A percentile compares a stretch with the other conserved stretches of the same genome.
Evolutionary conservation across 2,888 invertebrate genomes (phyloP).

Genomic region (Tanaodytes sp.): DNA sequence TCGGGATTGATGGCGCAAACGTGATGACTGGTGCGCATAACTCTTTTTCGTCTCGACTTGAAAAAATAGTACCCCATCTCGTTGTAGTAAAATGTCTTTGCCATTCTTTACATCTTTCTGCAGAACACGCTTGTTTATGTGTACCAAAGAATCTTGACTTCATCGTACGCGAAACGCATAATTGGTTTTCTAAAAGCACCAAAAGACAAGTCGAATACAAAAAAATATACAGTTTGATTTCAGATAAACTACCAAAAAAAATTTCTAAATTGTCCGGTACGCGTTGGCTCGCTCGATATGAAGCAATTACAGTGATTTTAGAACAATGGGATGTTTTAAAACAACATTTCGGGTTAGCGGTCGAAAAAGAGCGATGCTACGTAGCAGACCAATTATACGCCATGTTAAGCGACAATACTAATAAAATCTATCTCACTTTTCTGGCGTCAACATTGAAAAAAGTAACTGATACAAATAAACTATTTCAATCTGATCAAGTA

Average conservation of each 20-base stretch:
- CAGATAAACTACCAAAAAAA: constrained; percentile 8
- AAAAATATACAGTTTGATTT: constrained; percentile 1
- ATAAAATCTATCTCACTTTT: constrained; percentile 43
- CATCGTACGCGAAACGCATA: constrained; percentile 7
- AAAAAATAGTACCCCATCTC: no score
- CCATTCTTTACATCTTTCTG: no score
- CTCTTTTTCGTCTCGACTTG: no score
- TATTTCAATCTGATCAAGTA: constrained; percentile 46
- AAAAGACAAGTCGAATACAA: constrained; percentile 1
- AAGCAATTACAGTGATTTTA: constrained; percentile 22
- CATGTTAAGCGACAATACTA: constrained; percentile 38
- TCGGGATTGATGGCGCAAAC: constrained; percentile 31
- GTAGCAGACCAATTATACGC: constrained; percentile 38
- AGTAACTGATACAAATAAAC: constrained; percentile 34
- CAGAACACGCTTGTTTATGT: no score
- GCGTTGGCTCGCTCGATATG: constrained; percentile 20
- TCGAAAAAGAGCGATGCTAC: constrained; percentile 45
- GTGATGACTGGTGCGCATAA: constrained; percentile 18
- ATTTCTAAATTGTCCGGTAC: no score
- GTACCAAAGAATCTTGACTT: no score
- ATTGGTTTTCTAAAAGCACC: constrained; percentile 11
- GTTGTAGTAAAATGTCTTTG: no score
- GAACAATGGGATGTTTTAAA: constrained; percentile 61
- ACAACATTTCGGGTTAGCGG: constrained; percentile 56
- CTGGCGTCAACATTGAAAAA: constrained; percentile 34